Conservation (phyloP, 2,888 invertebrate species). For the Odontocerum albicorne region DNA sequence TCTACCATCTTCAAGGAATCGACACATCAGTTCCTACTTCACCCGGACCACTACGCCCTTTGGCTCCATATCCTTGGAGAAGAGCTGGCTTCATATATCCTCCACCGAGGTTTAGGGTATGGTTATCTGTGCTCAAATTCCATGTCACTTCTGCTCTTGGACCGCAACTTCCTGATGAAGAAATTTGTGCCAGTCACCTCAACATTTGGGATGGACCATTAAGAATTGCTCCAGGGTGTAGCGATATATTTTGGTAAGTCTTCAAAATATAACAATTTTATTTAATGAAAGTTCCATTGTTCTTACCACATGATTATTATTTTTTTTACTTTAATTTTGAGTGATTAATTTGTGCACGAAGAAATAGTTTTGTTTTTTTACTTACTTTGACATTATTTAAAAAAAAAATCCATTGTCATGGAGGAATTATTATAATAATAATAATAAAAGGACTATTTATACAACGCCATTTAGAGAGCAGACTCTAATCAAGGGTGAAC, state of each 20-base stretch:
- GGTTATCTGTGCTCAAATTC: constrained; percentile 86
- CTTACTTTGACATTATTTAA: too few relatives aligned
- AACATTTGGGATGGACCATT: constrained; percentile 87
- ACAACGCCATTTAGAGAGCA: too few relatives aligned
- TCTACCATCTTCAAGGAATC: constrained; percentile 76
- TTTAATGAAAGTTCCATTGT: too few relatives aligned
- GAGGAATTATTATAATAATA: too few relatives aligned
- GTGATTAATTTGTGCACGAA: too few relatives aligned
- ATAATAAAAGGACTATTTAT: too few relatives aligned
- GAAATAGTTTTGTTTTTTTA: too few relatives aligned
- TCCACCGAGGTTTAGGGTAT: constrained; percentile 73
- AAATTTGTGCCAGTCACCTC: constrained; percentile 80
- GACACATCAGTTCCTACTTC: constrained; percentile 56
- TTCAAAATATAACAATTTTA: too few relatives aligned
- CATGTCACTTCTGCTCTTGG: constrained; percentile 69
- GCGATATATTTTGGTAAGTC: constrained; percentile 81
- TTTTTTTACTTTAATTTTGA: too few relatives aligned
- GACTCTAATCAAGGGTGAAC: too few relatives aligned
- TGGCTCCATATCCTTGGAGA: constrained; percentile 51
- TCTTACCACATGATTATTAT: too few relatives aligned
- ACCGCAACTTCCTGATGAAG: constrained; percentile 68
- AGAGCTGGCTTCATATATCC: constrained; percentile 63
- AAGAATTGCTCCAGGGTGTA: constrained; percentile 73
- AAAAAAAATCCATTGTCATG: too few relatives aligned
- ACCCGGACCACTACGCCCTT: constrained; percentile 58